Evolutionary conservation across 2,888 invertebrate genomes (phyloP).

Genomic region (Gymnoscelis rufifasciata): DNA sequence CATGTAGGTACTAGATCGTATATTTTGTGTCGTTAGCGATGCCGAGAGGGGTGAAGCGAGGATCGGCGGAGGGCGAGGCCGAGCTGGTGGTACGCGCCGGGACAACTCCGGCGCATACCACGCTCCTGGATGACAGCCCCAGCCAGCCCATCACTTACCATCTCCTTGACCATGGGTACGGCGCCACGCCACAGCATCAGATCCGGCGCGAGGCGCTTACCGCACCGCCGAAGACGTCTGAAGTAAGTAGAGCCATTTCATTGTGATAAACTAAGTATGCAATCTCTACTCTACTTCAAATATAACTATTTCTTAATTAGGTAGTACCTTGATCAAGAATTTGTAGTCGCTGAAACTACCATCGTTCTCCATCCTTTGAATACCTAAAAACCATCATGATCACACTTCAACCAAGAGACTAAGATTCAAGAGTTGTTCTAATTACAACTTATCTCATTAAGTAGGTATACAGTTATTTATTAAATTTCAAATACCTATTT

Average conservation of each 20-base stretch:
- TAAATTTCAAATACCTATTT: no score
- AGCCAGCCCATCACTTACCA: conserved; percentile 83
- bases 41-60: conserved; percentile 81
- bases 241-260: conserved; percentile 52
- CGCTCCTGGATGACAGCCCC: conserved; percentile 72
- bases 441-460: no score
- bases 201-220: conserved; percentile 78
- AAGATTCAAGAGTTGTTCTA: no score
- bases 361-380: no score
- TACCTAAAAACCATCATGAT: no score
- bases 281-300: no score
- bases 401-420: no score
- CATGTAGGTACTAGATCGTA: conserved; percentile 31
- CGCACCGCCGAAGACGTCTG: conserved; percentile 78
- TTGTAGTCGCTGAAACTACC: no score
- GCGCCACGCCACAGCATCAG: conserved; percentile 87
- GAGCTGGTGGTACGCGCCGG: conserved; percentile 73
- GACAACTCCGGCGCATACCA: conserved; percentile 77
- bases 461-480: no score
- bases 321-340: no score
- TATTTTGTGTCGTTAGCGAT: conserved; percentile 62
- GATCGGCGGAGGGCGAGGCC: conserved; percentile 76
- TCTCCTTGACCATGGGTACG: conserved; percentile 92
- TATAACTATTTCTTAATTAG: no score
- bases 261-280: neutral